Conservation (phyloP, 2,113 vertebrate genomes). For the Calidris pygmaea region DNA sequence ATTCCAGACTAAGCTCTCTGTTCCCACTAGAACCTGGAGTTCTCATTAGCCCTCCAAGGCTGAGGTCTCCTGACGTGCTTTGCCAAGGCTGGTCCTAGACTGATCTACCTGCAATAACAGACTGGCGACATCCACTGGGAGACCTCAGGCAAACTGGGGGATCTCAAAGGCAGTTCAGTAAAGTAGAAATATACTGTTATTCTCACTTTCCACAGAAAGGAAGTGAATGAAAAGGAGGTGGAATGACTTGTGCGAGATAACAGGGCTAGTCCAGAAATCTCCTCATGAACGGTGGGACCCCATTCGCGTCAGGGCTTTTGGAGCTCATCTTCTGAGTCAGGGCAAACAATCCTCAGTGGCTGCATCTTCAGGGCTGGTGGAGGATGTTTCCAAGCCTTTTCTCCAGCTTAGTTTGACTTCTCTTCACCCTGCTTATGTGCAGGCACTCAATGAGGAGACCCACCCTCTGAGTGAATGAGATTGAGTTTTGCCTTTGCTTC, state of each 20-base stretch:
- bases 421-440: not conserved
- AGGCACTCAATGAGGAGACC: not conserved
- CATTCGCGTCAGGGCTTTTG: not conserved
- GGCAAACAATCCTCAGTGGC: accelerated
- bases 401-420: not conserved
- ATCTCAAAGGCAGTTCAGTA: not conserved
- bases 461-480: not conserved
- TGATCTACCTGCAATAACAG: not conserved
- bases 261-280: not conserved
- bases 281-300: not conserved
- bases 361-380: not conserved
- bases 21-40: not conserved
- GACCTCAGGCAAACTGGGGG: not conserved
- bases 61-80: not conserved
- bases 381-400: not conserved
- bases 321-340: not conserved
- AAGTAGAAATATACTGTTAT: not conserved
- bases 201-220: not conserved
- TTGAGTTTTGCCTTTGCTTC: not conserved
- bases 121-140: not conserved
- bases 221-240: not conserved
- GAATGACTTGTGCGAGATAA: not conserved
- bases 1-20: not conserved
- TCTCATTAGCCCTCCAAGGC: not conserved
- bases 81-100: not conserved